These are phyloP conservation scores for Cryptotis parvus DNA, from an alignment of 2,113 vertebrate genomes.

Conservation along the genomic window DNA sequence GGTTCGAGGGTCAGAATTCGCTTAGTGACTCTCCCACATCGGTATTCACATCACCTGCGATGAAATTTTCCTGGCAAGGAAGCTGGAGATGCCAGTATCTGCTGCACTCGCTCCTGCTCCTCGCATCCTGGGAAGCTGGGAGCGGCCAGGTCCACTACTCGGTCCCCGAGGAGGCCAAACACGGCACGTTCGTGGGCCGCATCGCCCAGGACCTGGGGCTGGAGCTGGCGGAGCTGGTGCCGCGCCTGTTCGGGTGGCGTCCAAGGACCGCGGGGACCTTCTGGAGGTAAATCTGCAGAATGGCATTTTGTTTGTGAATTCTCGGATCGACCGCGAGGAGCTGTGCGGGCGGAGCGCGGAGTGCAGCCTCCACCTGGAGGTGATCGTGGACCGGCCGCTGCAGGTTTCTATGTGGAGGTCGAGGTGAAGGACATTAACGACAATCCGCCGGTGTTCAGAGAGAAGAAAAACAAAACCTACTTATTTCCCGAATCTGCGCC, in stretches of 20 bases:
- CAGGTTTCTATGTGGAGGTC: constrained; percentile 89
- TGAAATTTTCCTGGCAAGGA: constrained; percentile 40
- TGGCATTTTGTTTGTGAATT: constrained; percentile 96
- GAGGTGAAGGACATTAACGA: constrained; percentile 91
- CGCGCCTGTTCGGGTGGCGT: background rate
- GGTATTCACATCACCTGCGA: background rate
- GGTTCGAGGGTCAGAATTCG: background rate
- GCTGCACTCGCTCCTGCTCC: constrained; percentile 52
- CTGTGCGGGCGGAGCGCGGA: constrained; percentile 89
- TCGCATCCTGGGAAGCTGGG: background rate
- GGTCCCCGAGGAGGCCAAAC: background rate
- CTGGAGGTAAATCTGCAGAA: constrained; percentile 98
- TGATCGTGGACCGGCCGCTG: constrained; percentile 86
- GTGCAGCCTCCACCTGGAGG: constrained; percentile 88
- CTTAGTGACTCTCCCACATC: background rate
- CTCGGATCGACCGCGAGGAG: constrained; percentile 95
- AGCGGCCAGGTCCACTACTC: background rate
- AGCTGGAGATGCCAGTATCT: background rate
- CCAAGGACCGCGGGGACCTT: constrained; percentile 87
- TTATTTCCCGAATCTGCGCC: constrained; percentile 78
- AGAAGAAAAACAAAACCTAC: constrained; percentile 62
- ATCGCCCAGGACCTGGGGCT: constrained; percentile 75
- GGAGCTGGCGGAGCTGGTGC: constrained; percentile 91
- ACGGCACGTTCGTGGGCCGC: background rate
- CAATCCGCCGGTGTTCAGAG: constrained; percentile 84